Evolutionary conservation across 2,797 vertebrate species (phyloP).

Genomic region (Enteromius paludinosus): DNA sequence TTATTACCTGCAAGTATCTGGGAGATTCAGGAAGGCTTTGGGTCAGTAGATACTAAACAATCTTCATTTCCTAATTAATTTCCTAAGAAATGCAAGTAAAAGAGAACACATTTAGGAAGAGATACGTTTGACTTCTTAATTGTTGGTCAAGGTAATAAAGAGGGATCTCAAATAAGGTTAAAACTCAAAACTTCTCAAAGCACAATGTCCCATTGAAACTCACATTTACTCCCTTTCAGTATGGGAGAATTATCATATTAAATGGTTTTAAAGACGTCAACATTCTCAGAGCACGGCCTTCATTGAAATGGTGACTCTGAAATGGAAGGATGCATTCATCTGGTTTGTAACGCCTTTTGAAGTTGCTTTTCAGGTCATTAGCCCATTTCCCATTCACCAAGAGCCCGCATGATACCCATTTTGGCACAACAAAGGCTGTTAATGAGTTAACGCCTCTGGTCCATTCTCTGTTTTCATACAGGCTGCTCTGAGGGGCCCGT

Average conservation of each 20-base stretch:
- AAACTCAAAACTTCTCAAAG: slow-evolving; percentile 10
- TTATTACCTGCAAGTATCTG: neutral
- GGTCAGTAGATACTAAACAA: neutral
- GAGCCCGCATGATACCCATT: slow-evolving; percentile 66
- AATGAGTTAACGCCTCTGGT: slow-evolving; percentile 70
- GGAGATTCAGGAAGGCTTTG: neutral
- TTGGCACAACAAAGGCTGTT: slow-evolving; percentile 66
- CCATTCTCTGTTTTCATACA: slow-evolving; percentile 65
- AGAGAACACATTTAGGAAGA: neutral
- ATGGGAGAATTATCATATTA: slow-evolving; percentile 54
- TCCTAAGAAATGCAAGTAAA: neutral
- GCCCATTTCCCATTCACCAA: slow-evolving; percentile 66
- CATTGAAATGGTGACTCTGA: slow-evolving; percentile 54
- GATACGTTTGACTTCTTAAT: slow-evolving; percentile 5
- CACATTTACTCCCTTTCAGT: slow-evolving; percentile 36
- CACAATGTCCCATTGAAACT: slow-evolving; percentile 42
- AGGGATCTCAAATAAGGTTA: neutral
- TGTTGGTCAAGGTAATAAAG: slow-evolving; percentile 18
- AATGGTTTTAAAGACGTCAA: slow-evolving; percentile 53
- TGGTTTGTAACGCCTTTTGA: slow-evolving; percentile 68
- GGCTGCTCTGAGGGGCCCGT: slow-evolving; percentile 52
- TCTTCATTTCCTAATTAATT: neutral
- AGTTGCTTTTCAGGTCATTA: slow-evolving; percentile 70
- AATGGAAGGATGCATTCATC: slow-evolving; percentile 71
- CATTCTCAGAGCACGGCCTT: slow-evolving; percentile 55